A percentile compares a stretch with the other conserved stretches of the same genome.
These are phyloP conservation scores for Mallateleia sp. DNA, from an alignment of 2,888 invertebrate genomes.

Conservation along the genomic window DNA sequence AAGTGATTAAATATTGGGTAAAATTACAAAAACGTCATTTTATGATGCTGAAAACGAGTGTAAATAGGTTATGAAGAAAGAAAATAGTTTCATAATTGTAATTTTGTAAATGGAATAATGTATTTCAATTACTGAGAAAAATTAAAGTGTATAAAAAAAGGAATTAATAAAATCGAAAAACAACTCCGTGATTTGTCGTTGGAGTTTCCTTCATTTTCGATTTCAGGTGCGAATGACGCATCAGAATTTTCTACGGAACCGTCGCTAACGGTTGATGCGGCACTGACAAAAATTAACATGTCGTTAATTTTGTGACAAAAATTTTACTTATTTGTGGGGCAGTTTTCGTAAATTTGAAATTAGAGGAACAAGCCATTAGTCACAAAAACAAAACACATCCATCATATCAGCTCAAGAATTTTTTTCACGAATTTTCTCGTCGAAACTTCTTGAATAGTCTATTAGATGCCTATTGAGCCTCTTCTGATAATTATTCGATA, in stretches of 20 bases:
- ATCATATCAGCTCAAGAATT: neutral
- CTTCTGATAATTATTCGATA: conserved; percentile 10
- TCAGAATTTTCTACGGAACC: conserved; percentile 1
- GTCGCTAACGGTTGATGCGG: conserved; percentile 1
- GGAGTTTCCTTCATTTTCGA: neutral
- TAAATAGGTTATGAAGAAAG: conserved; percentile 9
- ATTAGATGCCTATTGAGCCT: conserved; percentile 2
- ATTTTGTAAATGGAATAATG: neutral
- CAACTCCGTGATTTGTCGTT: conserved; percentile 16
- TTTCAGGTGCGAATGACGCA: conserved; percentile 1
- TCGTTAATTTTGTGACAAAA: neutral
- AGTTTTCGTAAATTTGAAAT: conserved; percentile 7
- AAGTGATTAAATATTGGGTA: conserved; percentile 3
- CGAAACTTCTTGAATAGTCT: conserved; percentile 9
- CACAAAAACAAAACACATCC: conserved; percentile 19
- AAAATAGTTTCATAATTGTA: conserved; percentile 1
- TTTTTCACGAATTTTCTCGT: neutral
- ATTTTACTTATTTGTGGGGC: conserved; percentile 9
- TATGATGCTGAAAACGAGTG: neutral
- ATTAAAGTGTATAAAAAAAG: neutral
- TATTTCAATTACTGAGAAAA: neutral
- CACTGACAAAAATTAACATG: neutral
- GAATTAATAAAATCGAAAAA: conserved; percentile 2
- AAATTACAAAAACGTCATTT: neutral
- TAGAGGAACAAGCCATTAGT: conserved; percentile 11